Base-by-base conservation (phyloP, 2,797 vertebrate genomes). In the Rhinophrynus dorsalis region DNA sequence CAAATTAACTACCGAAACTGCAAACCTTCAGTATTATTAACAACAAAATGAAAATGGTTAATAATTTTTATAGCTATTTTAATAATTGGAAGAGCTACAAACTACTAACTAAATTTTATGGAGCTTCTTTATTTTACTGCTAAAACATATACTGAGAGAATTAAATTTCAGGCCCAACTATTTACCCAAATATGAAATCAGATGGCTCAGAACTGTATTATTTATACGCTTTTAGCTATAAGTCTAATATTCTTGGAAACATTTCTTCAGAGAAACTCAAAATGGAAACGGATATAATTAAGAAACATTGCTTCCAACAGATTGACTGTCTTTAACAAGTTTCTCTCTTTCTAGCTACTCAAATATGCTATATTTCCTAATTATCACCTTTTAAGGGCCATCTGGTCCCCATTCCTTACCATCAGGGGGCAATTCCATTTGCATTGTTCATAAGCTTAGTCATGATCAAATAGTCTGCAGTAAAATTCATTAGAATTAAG, bases 341-440 rank as follows among this genome's bases (percentile, higher is more conserved):
- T 90, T 90, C 91, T 90, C 88, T 90, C 84, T 92, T 91, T 92
- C 93, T 91, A 91, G 92, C 93, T 94, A 92, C 86, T 90, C 93
- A 92, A 93, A 94, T 94, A 96, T 96, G 93, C 94, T 96, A 93
- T 94, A 96, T 96, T 98, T 98, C 95, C 95, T 96, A 97, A 98
- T 98, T 98, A 98, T 97, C 97, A 97, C 96, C 95, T 98, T 98
- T 98, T 97, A 97, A 98, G 95, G 94, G 93, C 95, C 95, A 98
- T 96, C 95, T 98, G 96, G 94, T 94, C 92, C 89, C 88, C 94
- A 96, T 97, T 97, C 94, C 94, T 95, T 92, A 94, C 90, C 95
- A 94, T 92, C 93, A 79, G 96, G 96, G 94, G 95, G 95, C 92
- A 95, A 96, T 97, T 94, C 94, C 92, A 96, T 98, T 96, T 97